Evolutionary conservation across 1,140 invertebrate genomes (phyloP), one percentile per base, ranked within the genome.

Genomic region (Teleopsis dalmanni): DNA sequence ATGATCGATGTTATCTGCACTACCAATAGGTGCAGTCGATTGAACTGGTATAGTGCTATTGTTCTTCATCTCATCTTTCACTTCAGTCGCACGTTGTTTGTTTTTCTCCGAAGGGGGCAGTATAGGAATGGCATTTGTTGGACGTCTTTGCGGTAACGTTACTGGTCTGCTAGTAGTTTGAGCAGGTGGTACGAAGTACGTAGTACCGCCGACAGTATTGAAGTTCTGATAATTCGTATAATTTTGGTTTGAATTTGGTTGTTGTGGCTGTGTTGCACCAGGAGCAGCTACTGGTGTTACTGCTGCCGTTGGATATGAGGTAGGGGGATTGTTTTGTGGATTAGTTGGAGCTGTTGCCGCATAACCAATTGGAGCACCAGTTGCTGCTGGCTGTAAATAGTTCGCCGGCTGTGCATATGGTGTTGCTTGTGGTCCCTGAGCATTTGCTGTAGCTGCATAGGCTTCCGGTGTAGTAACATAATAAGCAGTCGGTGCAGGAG

Each of bases 1-100:
- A 50, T 77, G 71, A 53, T 79, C 78, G 34, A 79, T 78, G 50
- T 78, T 78, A 41, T 78, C 77, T 1, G 62, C 60, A 23, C 59
- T 62, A 44, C 52, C 51, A 29, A 55, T 26, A 11, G 53, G 47
- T 2, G 45, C 45, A 22, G 27, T 23, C 23, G 31, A 27, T 29
- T 41, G 38, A 21, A 34, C 33, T 19, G 29, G 26, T 18, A 41
- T 13, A 40, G 38, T 48, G 14, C 21, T 31, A 13, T 36, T 26
- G 14, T 26, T 35, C 51, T 51, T 51, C 4, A 22, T 26, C 4
- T 48, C 37, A 22, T 54, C 40, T 26, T 51, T 38, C 3, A 11
- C 25, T 19, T 33, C 36, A 19, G 26, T 6, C n/a, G 33, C 1
- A 11, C 57, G 55, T 38, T 55, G 41, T 52, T 70, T 67, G 27